Evolutionary conservation across 1,140 invertebrate species (phyloP), one percentile per base, ranked within the genome.

Genomic region (Brevipalpus yothersi): DNA sequence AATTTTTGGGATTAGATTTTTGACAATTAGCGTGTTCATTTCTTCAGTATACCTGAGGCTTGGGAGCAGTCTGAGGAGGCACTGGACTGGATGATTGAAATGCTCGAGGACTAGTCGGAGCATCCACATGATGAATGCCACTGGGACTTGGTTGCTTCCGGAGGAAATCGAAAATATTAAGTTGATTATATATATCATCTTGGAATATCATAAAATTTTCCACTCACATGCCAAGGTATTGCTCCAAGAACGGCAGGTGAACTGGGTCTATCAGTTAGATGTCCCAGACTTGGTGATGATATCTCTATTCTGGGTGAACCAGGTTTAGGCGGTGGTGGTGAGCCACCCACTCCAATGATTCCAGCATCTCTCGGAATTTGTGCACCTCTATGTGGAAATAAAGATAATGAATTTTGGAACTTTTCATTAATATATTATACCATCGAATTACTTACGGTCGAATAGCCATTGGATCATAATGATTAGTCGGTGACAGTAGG

Each of bases 401-500:
- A 51, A 51, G 21, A n/a, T 19, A 8, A 51, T 17, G 17, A 17
- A 13, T 17, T 19, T 2, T 51, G 1, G 21, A 13, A 31, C 5
- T 31, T 5, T 1, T 17, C n/a, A 17, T 19, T 3, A 51, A 15
- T 51, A 19, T n/a, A n/a, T 51, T 51, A 51, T 19, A 1, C 8
- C 2, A 8, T 45, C 43, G 8, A 45, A 40, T 7, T 15, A 55
- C 53, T 55, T 11, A 55, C 53, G 53, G 53, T 55, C 53, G 15
- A 15, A 55, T 17, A 15, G 53, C 21, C 9, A 55, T 39, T 15
- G 53, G 53, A 39, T 55, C 53, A 11, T 47, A 47, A 40, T 31
- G 53, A 15, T 55, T 55, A 15, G 39, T 43, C n/a, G 57, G 41
- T 9, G 45, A 62, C 3, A 66, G 59, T 4, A 64, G 80, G 67